Conservation (phyloP, 1,140 invertebrate genomes). For the Ladona fulva region DNA sequence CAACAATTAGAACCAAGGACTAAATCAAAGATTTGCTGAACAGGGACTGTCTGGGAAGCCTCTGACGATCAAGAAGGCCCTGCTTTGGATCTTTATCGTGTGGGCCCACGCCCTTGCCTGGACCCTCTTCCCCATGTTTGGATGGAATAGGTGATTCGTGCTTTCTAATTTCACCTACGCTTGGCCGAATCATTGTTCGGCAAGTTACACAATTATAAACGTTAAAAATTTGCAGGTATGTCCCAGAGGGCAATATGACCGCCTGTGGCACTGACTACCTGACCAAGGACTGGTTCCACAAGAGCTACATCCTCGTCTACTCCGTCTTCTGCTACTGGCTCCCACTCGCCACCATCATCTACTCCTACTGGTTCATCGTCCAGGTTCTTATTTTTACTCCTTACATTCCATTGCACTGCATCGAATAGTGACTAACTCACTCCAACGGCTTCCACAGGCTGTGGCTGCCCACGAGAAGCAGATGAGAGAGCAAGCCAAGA, state of each 20-base stretch:
- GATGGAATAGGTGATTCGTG: constrained; percentile 13
- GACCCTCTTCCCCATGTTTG: constrained; percentile 33
- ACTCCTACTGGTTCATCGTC: constrained; percentile 70
- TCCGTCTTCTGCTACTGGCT: constrained; percentile 59
- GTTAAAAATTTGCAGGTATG: constrained; percentile 47
- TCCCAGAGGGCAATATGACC: constrained; percentile 80
- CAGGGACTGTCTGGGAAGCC: constrained; percentile 29
- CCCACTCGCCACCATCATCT: constrained; percentile 63
- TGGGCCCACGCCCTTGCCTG: constrained; percentile 38
- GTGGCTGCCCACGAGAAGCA: constrained; percentile 58
- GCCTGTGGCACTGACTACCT: constrained; percentile 79
- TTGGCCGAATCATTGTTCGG: too few relatives aligned
- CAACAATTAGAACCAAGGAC: not conserved
- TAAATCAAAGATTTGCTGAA: not conserved
- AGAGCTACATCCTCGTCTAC: constrained; percentile 61
- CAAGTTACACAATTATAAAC: too few relatives aligned
- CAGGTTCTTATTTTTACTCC: constrained; percentile 16
- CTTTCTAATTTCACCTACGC: too few relatives aligned
- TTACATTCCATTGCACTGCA: too few relatives aligned
- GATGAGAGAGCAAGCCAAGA: constrained; percentile 61
- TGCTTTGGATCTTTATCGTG: constrained; percentile 35
- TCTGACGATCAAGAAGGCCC: constrained; percentile 34
- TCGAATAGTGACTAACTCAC: too few relatives aligned
- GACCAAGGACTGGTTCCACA: constrained; percentile 49
- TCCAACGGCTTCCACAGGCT: constrained; percentile 50